Base-by-base conservation (phyloP, 2,888 invertebrate species). In the Rhamphomyia laevipes region DNA sequence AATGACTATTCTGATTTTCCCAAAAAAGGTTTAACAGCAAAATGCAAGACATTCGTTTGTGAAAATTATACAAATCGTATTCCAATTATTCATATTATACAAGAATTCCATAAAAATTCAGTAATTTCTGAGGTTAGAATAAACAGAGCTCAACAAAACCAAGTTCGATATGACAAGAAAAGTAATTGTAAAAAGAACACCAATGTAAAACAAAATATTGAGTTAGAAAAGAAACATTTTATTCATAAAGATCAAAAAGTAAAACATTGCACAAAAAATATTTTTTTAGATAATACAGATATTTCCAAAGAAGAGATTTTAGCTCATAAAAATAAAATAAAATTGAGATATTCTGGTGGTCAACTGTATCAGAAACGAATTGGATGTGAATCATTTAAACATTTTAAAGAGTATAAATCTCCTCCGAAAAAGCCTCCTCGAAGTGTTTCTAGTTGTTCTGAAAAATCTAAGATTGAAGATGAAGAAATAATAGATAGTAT, bases 341-440 rank as follows among this genome's bases (percentile, higher is more conserved):
- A 27, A 2, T 27, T 27, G 9, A 5, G 23, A 27, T 6, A 27
- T 27, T 4, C 9, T 7, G 23, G 23, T 27, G 23, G 23, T 27
- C 4, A 27, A 27, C 23, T 27, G 9, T 27, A 27, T 27, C 23
- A 27, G 23, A 27, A 27, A 27, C 23, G 23, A 4, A 27, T 27
- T 9, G 23, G 23, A 7, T 27, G 23, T 7, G 23, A 27, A 9
- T 27, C 23, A 27, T 7, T 6, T 27, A 27, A 27, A 27, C 23
- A 27, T 27, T 27, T 7, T 27, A 27, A 27, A 9, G 23, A 27
- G 4, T 27, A 27, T 4, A 53, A 55, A 38, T 58, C 58, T 12
- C 66, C 65, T 1, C 66, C 66, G 1, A 60, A 61, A 7, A 70
- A 70, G 46, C 70, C 70, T 3, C 70, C 69, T n/a, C 60, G 70